Percentiles rank a stretch among this genome's conserved stretches.
phyloP scores from a whole-genome alignment of 2,797 vertebrate species.

The Triplophysa yarkandensis region DNA sequence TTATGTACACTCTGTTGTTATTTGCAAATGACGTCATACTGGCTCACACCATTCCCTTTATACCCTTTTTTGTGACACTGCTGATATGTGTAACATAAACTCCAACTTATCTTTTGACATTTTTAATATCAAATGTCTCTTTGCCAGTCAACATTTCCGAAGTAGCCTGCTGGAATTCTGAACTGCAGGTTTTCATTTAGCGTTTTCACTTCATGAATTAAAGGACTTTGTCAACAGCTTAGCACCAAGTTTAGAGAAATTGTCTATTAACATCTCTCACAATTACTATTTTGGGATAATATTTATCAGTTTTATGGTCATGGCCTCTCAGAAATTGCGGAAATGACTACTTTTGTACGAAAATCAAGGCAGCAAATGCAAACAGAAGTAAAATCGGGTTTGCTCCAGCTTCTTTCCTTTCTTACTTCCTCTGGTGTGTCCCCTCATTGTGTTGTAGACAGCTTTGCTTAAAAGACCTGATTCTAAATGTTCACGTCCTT shows the following conservation, averaged over 20 bases:
- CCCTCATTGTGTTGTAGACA: neutral
- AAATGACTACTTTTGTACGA: constrained; percentile 9
- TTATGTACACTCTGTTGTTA: constrained; percentile 38
- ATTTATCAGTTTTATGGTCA: constrained; percentile 47
- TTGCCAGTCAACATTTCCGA: constrained; percentile 29
- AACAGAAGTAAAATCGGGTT: constrained; percentile 73
- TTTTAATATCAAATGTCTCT: constrained; percentile 26
- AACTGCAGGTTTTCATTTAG: constrained; percentile 43
- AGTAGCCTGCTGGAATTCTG: constrained; percentile 13
- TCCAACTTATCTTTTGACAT: constrained; percentile 66
- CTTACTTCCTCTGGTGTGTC: constrained; percentile 4
- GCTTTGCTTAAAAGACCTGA: neutral
- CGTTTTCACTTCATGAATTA: constrained; percentile 30
- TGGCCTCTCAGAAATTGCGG: constrained; percentile 19
- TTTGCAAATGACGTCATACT: constrained; percentile 73
- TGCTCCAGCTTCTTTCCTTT: constrained; percentile 30
- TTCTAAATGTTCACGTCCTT: neutral
- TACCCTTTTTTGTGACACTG: constrained; percentile 53
- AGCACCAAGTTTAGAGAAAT: constrained; percentile 2
- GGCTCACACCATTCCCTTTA: constrained; percentile 69
- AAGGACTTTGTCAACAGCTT: constrained; percentile 19
- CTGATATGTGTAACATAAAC: constrained; percentile 71
- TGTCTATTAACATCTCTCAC: constrained; percentile 44
- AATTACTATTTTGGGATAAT: constrained; percentile 39
- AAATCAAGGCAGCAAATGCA: constrained; percentile 58